A percentile compares a stretch with the other conserved stretches of the same genome.
Evolutionary conservation across 2,113 vertebrate species (phyloP).

Genomic region (Daubentonia madagascariensis): DNA sequence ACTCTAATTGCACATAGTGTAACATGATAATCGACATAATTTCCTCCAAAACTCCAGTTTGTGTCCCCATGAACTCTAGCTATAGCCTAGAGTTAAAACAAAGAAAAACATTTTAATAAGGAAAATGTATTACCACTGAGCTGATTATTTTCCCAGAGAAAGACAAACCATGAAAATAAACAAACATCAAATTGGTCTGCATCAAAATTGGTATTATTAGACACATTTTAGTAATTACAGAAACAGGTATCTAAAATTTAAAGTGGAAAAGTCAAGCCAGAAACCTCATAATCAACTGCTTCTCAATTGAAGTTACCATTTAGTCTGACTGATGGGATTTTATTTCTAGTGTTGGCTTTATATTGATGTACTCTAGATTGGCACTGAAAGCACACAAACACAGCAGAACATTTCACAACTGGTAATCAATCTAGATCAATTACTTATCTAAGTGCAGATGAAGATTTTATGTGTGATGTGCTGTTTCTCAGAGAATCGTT

Average conservation of each 20-base stretch:
- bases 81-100: not conserved
- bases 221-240: not conserved
- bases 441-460: not conserved
- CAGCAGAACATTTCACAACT: not conserved
- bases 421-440: not conserved
- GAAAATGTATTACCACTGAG: not conserved
- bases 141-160: conserved; percentile 24
- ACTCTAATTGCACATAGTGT: not conserved
- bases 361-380: not conserved
- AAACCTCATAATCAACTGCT: not conserved
- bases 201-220: not conserved
- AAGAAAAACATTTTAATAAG: conserved; percentile 38
- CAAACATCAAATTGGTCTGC: not conserved
- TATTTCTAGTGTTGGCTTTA: not conserved
- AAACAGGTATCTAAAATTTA: not conserved
- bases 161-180: conserved; percentile 1
- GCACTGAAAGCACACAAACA: not conserved
- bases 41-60: not conserved
- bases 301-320: not conserved
- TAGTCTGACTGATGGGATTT: not conserved
- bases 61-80: conserved; percentile 49
- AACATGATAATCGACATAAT: conserved; percentile 2
- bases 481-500: not conserved
- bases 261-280: not conserved
- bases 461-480: not conserved